Percentiles rank a stretch among this genome's conserved stretches.
Evolutionary conservation across 2,797 vertebrate genomes (phyloP).

Genomic region (Chlorospingus flavigularis): DNA sequence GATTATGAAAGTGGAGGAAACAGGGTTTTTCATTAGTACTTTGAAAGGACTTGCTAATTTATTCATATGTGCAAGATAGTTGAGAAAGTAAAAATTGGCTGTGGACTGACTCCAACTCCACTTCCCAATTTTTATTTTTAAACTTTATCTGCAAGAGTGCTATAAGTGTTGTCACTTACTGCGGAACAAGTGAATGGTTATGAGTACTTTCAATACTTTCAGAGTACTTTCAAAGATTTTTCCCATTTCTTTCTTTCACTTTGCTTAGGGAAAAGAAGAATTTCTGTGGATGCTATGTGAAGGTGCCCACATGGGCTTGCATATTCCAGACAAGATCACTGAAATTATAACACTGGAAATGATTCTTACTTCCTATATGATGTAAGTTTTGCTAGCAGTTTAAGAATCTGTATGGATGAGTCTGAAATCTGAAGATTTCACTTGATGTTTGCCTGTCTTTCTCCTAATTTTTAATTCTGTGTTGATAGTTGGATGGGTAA

Average conservation of each 20-base stretch:
- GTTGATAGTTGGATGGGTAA: background rate
- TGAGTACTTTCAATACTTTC: background rate
- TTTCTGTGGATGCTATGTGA: accelerated
- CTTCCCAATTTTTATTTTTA: background rate
- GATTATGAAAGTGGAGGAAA: constrained; percentile 1
- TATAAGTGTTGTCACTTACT: background rate
- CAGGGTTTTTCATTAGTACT: background rate
- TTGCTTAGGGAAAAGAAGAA: background rate
- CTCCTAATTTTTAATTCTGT: background rate
- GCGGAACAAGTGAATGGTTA: background rate
- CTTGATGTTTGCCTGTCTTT: background rate
- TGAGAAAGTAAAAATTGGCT: background rate
- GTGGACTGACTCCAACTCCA: background rate
- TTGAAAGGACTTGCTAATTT: constrained; percentile 5
- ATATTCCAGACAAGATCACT: background rate
- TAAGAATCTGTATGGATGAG: background rate
- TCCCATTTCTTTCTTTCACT: background rate
- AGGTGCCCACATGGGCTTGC: background rate
- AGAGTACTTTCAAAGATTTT: background rate
- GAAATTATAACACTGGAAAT: background rate
- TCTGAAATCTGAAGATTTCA: background rate
- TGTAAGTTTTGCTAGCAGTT: background rate
- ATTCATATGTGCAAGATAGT: background rate
- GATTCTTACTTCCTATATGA: background rate
- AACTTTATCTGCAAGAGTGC: background rate